Base-by-base conservation (phyloP, 2,888 invertebrate genomes). In the Brenthis daphne region DNA sequence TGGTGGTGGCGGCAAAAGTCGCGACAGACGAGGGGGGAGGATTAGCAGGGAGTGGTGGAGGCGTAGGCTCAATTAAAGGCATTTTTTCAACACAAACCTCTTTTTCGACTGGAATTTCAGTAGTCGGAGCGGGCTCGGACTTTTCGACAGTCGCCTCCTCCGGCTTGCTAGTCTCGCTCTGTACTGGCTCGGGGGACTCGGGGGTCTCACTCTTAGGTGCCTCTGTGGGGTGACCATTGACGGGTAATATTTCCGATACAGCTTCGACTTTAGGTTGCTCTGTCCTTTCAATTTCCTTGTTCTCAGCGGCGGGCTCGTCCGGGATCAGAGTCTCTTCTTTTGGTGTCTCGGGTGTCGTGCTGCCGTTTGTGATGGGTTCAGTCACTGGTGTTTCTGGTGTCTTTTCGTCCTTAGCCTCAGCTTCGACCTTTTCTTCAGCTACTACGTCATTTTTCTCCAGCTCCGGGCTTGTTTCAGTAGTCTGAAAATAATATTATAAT, bases 11-110 rank as follows among this genome's bases (percentile, higher is more conserved):
- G 86, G 95, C 96, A 88, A 96, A 96, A 80, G 95, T 95, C 86
- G 94, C 95, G 91, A 96, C 95, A 89, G 95, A 95, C 82, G 95
- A 95, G 79, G 96, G 96, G 85, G 96, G 96, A 83, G 95, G 95
- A 84, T 95, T 95, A 84, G 95, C 94, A 77, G 96, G 96, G 84
- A 96, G 94, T 79, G 96, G 95, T 84, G 95, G 96, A 88, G 96
- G 96, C 85, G 93, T 86, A 88, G 94, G 91, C 86, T 94, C 94
- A 89, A 91, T 89, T 94, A 94, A 93, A 93, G 94, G 94, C 94
- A 87, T 85, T 88, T 86, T 86, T 83, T 88, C 87, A 88, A 89
- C 92, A 93, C 93, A 93, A 93, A 93, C 93, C 93, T 93, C 93
- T 84, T 90, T 86, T 82, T 78, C 86, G 80, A 85, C 85, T 82